Percentiles rank a stretch among this genome's conserved stretches.
These are phyloP conservation scores for Daphoenositta chrysoptera DNA, from an alignment of 2,113 vertebrate species.

Conservation along the genomic window DNA sequence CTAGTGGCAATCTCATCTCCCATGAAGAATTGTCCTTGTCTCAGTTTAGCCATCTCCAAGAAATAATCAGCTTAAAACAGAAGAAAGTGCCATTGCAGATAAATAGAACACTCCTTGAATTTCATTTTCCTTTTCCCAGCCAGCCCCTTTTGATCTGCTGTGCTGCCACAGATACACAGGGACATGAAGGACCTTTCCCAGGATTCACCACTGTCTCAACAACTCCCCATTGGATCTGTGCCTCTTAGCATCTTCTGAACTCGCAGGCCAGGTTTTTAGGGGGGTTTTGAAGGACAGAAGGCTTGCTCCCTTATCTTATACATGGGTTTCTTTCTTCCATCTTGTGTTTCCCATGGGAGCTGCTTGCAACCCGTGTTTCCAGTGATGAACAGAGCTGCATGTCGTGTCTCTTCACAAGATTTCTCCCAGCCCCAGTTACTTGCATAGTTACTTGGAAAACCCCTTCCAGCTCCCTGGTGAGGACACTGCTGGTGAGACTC, in stretches of 20 bases:
- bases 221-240: neutral
- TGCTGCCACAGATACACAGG: neutral
- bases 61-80: neutral
- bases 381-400: neutral
- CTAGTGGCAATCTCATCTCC: neutral
- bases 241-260: neutral
- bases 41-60: neutral
- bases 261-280: neutral
- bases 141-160: neutral
- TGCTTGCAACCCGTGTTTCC: neutral
- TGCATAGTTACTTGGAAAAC: constrained; percentile 19
- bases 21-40: neutral
- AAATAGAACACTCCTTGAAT: neutral
- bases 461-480: neutral
- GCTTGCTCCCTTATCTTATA: neutral
- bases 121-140: neutral
- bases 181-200: neutral
- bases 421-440: neutral
- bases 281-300: neutral
- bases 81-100: neutral
- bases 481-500: neutral
- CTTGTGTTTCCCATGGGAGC: neutral
- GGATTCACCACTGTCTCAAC: neutral
- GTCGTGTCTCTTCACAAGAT: neutral
- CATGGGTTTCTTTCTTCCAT: neutral